Conservation (phyloP, 2,888 invertebrate genomes). For the Nomada fucata region DNA sequence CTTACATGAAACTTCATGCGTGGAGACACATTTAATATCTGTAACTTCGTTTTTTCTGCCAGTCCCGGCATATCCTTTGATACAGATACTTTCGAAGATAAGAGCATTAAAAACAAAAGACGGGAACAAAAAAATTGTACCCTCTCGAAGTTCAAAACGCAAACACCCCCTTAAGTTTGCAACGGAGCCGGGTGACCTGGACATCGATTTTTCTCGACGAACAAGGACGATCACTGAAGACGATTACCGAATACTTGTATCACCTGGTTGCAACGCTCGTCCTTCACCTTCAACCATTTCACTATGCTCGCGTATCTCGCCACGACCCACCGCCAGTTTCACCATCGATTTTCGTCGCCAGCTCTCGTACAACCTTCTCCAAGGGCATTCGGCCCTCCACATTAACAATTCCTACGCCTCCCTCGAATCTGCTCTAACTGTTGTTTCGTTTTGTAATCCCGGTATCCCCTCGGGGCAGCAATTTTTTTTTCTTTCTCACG, state of each 20-base stretch:
- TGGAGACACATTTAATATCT: too few species aligned
- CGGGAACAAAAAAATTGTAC: too few species aligned
- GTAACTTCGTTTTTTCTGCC: too few species aligned
- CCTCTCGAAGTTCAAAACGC: too few species aligned
- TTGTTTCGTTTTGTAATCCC: background rate
- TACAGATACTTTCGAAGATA: too few species aligned
- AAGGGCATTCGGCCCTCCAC: conserved; percentile 57
- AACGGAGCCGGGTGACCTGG: background rate
- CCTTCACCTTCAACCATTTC: conserved; percentile 73
- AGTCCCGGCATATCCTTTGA: too few species aligned
- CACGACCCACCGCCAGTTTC: conserved; percentile 61
- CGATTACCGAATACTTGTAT: conserved; percentile 72
- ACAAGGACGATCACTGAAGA: conserved; percentile 68
- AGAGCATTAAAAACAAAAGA: background rate
- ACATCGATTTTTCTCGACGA: conserved; percentile 62
- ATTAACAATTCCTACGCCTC: conserved; percentile 20
- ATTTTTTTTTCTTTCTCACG: background rate
- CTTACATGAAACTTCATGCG: too few species aligned
- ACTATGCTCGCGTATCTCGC: conserved; percentile 62
- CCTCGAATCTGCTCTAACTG: background rate
- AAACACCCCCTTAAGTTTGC: too few species aligned
- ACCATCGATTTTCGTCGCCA: conserved; percentile 70
- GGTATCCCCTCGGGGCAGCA: background rate
- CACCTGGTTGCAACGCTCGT: conserved; percentile 63
- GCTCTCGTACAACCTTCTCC: conserved; percentile 65